These are phyloP conservation scores for Mormyrops attenuatus DNA, from an alignment of 2,797 vertebrate species.

Conservation along the genomic window DNA sequence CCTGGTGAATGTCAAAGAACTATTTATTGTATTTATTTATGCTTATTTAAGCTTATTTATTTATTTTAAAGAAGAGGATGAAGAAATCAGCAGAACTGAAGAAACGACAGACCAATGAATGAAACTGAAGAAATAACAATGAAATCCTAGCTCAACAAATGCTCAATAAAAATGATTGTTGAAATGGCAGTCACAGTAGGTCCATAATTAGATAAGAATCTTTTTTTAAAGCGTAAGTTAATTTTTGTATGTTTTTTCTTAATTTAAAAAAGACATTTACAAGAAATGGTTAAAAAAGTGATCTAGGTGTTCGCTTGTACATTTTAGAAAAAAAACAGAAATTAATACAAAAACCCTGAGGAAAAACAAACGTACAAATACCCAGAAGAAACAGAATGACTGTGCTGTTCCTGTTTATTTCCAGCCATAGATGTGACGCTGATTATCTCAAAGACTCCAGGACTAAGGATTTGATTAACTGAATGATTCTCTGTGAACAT, in stretches of 20 bases:
- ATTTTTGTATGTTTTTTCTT: conserved; percentile 3
- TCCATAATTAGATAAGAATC: conserved; percentile 2
- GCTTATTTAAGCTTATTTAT: conserved; percentile 49
- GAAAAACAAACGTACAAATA: conserved; percentile 30
- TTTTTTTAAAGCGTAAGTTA: conserved; percentile 1
- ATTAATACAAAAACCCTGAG: conserved; percentile 20
- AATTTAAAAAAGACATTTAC: neutral
- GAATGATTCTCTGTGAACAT: conserved; percentile 47
- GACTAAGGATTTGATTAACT: conserved; percentile 43
- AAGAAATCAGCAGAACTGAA: conserved; percentile 39
- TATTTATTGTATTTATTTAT: conserved; percentile 60
- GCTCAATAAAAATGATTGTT: neutral
- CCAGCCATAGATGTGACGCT: conserved; percentile 42
- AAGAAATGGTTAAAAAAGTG: conserved; percentile 16
- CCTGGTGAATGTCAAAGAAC: conserved; percentile 66
- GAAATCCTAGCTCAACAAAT: conserved; percentile 21
- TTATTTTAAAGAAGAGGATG: conserved; percentile 47
- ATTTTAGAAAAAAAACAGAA: conserved; percentile 5
- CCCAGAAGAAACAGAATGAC: conserved; percentile 2
- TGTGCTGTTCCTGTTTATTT: conserved; percentile 11
- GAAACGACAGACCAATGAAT: conserved; percentile 28
- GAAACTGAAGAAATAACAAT: conserved; percentile 29
- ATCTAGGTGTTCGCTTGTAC: conserved; percentile 12
- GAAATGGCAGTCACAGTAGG: neutral
- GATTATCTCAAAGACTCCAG: conserved; percentile 45